Evolutionary conservation across 2,888 invertebrate species (phyloP).

Genomic region (Nymphalis c-album): DNA sequence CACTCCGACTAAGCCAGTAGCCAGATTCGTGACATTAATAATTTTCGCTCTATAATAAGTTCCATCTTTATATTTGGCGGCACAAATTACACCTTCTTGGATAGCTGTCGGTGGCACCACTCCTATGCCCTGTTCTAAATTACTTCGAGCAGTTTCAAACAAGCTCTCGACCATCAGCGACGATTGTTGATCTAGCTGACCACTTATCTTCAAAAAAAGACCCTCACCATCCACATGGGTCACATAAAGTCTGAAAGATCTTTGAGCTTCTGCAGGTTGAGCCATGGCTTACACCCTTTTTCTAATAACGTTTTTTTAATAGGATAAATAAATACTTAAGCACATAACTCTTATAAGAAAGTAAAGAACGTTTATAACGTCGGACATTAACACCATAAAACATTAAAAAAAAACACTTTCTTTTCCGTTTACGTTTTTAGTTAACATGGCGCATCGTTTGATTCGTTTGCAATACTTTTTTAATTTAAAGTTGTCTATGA

Average conservation of each 20-base stretch:
- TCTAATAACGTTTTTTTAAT: constrained; percentile 31
- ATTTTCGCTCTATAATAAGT: constrained; percentile 85
- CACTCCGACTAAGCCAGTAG: constrained; percentile 82
- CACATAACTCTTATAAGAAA: constrained; percentile 55
- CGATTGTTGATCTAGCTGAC: constrained; percentile 83
- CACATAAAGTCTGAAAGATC: constrained; percentile 76
- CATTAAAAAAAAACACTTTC: constrained; percentile 59
- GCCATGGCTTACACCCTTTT: constrained; percentile 54
- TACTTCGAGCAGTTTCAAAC: constrained; percentile 63
- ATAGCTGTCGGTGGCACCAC: constrained; percentile 73
- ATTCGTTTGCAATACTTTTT: constrained; percentile 19
- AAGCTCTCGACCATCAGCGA: constrained; percentile 81
- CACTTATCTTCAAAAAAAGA: constrained; percentile 86
- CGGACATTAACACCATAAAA: constrained; percentile 50
- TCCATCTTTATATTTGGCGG: constrained; percentile 85
- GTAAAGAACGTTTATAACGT: constrained; percentile 43
- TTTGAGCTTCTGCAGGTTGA: constrained; percentile 57
- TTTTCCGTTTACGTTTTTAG: constrained; percentile 73
- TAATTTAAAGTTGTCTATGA: constrained; percentile 28
- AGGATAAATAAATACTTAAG: constrained; percentile 36
- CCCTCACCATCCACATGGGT: constrained; percentile 87
- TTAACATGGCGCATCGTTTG: constrained; percentile 62
- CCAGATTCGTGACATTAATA: constrained; percentile 67
- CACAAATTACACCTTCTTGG: constrained; percentile 81
- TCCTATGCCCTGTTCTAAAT: constrained; percentile 71